Evolutionary conservation across 2,888 invertebrate species (phyloP).

Genomic region (Dicycla oo): DNA sequence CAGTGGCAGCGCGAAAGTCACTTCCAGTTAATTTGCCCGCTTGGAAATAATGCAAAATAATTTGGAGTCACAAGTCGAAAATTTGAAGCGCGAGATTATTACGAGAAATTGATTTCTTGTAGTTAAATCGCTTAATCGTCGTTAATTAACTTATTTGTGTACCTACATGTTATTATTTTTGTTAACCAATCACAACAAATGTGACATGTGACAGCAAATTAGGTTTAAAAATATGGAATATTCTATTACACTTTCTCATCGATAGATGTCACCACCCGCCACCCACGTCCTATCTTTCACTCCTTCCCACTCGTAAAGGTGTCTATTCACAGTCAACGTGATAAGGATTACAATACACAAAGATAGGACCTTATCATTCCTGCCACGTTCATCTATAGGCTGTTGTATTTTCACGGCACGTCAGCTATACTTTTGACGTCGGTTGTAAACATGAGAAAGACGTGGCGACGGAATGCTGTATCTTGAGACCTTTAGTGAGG

Average conservation of each 20-base stretch:
- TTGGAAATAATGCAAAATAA: neutral
- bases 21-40: neutral
- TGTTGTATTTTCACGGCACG: constrained; percentile 48
- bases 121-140: neutral
- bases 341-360: constrained; percentile 38
- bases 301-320: constrained; percentile 14
- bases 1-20: neutral
- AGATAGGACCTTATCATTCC: constrained; percentile 8
- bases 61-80: neutral
- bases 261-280: constrained; percentile 5
- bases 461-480: neutral
- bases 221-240: neutral
- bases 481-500: neutral
- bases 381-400: constrained; percentile 38
- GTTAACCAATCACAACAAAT: neutral
- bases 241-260: neutral
- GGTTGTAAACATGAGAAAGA: constrained; percentile 45
- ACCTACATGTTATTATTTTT: neutral
- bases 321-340: constrained; percentile 44
- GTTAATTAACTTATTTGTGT: neutral
- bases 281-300: neutral
- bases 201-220: neutral
- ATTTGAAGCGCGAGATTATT: no score
- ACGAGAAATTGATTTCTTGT: neutral
- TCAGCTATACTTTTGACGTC: constrained; percentile 38